Conservation (phyloP, 1,140 invertebrate species). For the Trachymyrmex cornetzi region DNA sequence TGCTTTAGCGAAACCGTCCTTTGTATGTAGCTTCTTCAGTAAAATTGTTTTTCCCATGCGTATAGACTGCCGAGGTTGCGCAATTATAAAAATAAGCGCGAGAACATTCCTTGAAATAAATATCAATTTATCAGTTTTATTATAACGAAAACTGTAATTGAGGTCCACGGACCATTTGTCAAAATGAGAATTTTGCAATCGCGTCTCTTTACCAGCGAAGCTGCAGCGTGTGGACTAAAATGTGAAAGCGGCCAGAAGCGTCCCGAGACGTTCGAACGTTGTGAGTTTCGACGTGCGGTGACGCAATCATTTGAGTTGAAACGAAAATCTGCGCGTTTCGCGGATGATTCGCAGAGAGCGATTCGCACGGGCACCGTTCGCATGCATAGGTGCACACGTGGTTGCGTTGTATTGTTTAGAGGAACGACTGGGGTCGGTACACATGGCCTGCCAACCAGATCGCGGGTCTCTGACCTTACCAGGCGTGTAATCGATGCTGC, state of each 20-base stretch:
- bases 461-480: slow-evolving; percentile 84
- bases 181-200: slow-evolving; percentile 20
- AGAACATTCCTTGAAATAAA: neutral
- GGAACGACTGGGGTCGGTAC: slow-evolving; percentile 78
- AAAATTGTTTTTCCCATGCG: no score
- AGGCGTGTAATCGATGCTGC: slow-evolving; percentile 81
- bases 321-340: slow-evolving; percentile 36
- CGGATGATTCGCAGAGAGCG: slow-evolving; percentile 56
- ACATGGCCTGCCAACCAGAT: slow-evolving; percentile 85
- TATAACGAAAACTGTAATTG: neutral
- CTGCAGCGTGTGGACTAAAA: neutral
- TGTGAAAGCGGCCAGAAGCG: neutral
- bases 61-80: neutral
- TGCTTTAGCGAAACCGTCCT: no score
- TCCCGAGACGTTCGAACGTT: neutral
- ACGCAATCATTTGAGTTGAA: neutral
- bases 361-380: slow-evolving; percentile 44
- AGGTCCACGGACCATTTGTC: neutral
- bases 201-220: neutral
- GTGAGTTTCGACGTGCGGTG: neutral
- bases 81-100: neutral
- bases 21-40: no score
- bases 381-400: slow-evolving; percentile 59
- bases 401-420: slow-evolving; percentile 74
- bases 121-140: neutral